Conservation (phyloP, 1,140 invertebrate species). For the Apocrypta bakeri region DNA sequence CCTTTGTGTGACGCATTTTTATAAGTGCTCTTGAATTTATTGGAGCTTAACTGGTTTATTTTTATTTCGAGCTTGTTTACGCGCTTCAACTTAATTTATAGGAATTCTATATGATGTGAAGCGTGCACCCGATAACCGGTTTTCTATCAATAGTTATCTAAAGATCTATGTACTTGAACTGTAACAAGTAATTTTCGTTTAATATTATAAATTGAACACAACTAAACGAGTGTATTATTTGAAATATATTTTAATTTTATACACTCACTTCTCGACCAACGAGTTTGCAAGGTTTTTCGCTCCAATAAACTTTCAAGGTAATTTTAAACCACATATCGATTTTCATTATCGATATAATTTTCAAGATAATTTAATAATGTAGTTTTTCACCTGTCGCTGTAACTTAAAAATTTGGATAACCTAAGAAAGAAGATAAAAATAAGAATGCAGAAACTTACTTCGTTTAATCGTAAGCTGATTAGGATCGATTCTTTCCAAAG, state of each 20-base stretch:
- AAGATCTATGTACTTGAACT: background rate
- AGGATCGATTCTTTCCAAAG: slow-evolving; percentile 57
- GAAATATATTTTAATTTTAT: slow-evolving; percentile 2
- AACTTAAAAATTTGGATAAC: background rate
- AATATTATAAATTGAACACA: too few relatives aligned
- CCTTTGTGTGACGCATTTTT: background rate
- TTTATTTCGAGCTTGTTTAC: background rate
- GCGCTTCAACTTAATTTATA: background rate
- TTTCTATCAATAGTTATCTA: slow-evolving; percentile 3
- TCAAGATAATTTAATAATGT: too few relatives aligned
- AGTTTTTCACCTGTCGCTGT: too few relatives aligned
- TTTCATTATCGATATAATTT: too few relatives aligned
- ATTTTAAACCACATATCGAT: background rate
- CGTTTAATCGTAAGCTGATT: slow-evolving; percentile 54
- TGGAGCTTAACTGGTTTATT: background rate
- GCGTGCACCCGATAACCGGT: background rate
- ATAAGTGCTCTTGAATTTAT: slow-evolving; percentile 23
- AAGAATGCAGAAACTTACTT: slow-evolving; percentile 61
- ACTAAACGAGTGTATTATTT: background rate
- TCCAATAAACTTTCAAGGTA: background rate
- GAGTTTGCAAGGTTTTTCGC: background rate
- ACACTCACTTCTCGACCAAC: background rate
- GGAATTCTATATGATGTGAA: background rate
- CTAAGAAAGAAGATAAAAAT: slow-evolving; percentile 15
- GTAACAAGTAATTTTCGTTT: background rate